Percentiles rank a stretch among this genome's conserved stretches.
phyloP scores from a whole-genome alignment of 2,888 invertebrate genomes.

The Amblyjoppa fuscipennis region DNA sequence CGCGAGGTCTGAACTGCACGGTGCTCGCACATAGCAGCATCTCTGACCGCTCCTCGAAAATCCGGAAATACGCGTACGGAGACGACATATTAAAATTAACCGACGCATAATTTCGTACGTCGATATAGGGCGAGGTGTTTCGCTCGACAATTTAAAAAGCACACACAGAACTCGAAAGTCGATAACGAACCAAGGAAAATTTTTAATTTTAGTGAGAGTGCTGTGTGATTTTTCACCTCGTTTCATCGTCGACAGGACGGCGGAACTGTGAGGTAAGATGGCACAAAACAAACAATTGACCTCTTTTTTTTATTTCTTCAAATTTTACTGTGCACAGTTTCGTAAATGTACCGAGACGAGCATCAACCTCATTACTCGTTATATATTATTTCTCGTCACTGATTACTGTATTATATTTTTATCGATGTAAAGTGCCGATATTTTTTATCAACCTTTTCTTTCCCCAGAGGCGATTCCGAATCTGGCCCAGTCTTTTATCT shows the following conservation, averaged over 20 bases:
- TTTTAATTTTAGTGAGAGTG: slow-evolving; percentile 53
- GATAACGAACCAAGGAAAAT: slow-evolving; percentile 52
- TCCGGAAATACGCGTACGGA: slow-evolving; percentile 31
- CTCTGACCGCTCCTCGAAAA: slow-evolving; percentile 47
- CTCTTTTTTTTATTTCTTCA: slow-evolving; percentile 1
- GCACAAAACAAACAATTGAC: neutral
- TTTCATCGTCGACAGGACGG: slow-evolving; percentile 23
- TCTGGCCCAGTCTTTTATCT: no score
- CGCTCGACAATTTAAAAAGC: slow-evolving; percentile 30
- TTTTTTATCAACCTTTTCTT: neutral
- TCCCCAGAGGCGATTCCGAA: no score
- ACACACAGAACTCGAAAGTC: neutral
- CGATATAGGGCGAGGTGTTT: slow-evolving; percentile 23
- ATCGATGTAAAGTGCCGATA: no score
- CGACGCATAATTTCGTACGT: neutral
- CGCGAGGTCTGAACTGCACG: slow-evolving; percentile 70
- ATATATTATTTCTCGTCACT: neutral
- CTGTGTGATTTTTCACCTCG: slow-evolving; percentile 49
- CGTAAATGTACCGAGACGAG: neutral
- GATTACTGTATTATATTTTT: no score
- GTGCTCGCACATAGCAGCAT: slow-evolving; percentile 56
- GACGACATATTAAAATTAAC: neutral
- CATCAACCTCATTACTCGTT: neutral
- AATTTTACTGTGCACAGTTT: neutral
- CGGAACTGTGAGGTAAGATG: slow-evolving; percentile 52